phyloP scores from a whole-genome alignment of 2,888 invertebrate genomes.

The Limenitis camilla region DNA sequence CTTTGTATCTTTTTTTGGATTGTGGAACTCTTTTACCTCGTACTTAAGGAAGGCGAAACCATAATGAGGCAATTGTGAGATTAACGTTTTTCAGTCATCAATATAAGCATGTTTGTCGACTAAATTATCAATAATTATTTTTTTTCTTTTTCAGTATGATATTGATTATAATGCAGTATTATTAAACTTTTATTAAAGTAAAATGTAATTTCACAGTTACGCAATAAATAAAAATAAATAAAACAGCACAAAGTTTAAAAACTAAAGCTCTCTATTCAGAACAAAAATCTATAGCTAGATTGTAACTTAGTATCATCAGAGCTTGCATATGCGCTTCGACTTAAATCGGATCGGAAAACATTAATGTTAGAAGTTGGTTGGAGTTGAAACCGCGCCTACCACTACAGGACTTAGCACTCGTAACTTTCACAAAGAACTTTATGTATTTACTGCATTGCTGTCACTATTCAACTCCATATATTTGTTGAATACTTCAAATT shows the following conservation, averaged over 20 bases:
- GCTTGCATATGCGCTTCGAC: conserved; percentile 15
- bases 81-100: too few relatives aligned
- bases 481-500: not conserved
- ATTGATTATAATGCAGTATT: too few relatives aligned
- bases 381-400: conserved; percentile 46
- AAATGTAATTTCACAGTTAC: too few relatives aligned
- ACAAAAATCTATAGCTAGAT: conserved; percentile 2
- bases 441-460: conserved; percentile 34
- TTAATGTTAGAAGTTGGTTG: conserved; percentile 25
- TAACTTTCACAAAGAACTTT: conserved; percentile 47
- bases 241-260: not conserved
- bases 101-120: too few relatives aligned
- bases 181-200: too few relatives aligned
- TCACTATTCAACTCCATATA: not conserved
- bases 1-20: too few relatives aligned
- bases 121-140: too few relatives aligned
- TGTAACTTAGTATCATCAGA: conserved; percentile 8
- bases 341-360: conserved; percentile 18
- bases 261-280: not conserved
- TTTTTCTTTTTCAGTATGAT: too few relatives aligned
- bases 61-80: too few relatives aligned
- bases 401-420: conserved; percentile 58
- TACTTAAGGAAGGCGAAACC: too few relatives aligned
- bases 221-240: not conserved
- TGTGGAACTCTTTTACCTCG: too few relatives aligned